phyloP scores from a whole-genome alignment of 2,888 invertebrate genomes.

The Dendrolimus pini region DNA sequence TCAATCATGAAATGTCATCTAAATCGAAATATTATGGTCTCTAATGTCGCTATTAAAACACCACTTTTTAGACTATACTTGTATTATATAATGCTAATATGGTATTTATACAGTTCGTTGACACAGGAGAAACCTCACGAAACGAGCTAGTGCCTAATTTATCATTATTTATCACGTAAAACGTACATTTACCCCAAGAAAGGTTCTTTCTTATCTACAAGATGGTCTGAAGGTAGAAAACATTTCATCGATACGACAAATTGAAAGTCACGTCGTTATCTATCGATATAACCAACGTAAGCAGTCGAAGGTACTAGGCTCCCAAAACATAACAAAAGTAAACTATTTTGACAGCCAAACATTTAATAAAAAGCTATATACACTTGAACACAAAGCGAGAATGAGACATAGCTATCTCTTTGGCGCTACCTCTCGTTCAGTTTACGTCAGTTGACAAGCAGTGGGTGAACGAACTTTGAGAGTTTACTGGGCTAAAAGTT shows the following conservation, averaged over 20 bases:
- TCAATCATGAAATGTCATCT: not conserved
- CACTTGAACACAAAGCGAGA: slow-evolving; percentile 57
- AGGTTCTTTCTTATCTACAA: not conserved
- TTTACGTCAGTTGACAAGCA: slow-evolving; percentile 76
- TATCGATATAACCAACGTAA: slow-evolving; percentile 70
- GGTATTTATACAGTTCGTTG: not conserved
- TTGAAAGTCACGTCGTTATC: slow-evolving; percentile 41
- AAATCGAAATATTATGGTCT: slow-evolving; percentile 7
- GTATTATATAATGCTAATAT: not conserved
- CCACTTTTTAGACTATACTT: slow-evolving; percentile 3
- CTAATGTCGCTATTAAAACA: not conserved
- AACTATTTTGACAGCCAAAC: slow-evolving; percentile 66
- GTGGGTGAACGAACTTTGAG: slow-evolving; percentile 75
- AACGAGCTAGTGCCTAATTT: not conserved
- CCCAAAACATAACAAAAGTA: slow-evolving; percentile 57
- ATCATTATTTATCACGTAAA: not conserved
- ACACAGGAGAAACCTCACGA: not conserved
- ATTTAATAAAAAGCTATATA: slow-evolving; percentile 64
- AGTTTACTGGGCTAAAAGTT: slow-evolving; percentile 78
- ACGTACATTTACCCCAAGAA: not conserved
- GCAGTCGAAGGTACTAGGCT: slow-evolving; percentile 69
- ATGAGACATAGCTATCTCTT: slow-evolving; percentile 50
- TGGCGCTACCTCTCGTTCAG: slow-evolving; percentile 42
- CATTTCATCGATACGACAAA: not conserved
- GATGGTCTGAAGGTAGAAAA: not conserved